A percentile compares a stretch with the other conserved stretches of the same genome.
These are phyloP conservation scores for Vanacampus margaritifer DNA, from an alignment of 2,113 vertebrate genomes.

Conservation along the genomic window DNA sequence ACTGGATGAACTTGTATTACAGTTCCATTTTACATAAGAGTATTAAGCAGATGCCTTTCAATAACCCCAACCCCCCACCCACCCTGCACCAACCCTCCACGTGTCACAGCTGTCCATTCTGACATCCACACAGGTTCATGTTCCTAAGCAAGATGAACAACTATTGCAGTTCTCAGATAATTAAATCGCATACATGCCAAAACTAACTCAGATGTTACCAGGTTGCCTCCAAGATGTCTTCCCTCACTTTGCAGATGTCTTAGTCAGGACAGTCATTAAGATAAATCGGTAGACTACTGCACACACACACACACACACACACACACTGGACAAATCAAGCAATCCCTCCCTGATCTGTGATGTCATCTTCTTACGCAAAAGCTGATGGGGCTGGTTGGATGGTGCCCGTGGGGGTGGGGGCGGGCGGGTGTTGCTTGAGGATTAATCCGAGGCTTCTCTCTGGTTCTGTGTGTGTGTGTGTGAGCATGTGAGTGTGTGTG, in stretches of 20 bases:
- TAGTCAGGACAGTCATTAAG: conserved; percentile 1
- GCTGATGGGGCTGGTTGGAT: conserved; percentile 59
- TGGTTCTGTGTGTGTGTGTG: conserved; percentile 18
- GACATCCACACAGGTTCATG: conserved; percentile 17
- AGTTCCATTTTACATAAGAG: conserved; percentile 74
- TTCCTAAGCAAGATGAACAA: conserved; percentile 3
- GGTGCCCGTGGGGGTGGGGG: conserved; percentile 3
- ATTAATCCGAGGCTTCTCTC: conserved; percentile 67
- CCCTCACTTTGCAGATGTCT: background rate
- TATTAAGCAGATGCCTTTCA: conserved; percentile 73
- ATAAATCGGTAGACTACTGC: conserved; percentile 19
- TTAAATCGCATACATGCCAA: background rate
- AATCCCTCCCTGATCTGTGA: conserved; percentile 59
- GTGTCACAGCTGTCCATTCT: conserved; percentile 26
- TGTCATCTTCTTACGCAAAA: conserved; percentile 73
- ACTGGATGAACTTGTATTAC: conserved; percentile 64
- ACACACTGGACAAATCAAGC: conserved; percentile 35
- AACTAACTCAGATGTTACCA: background rate
- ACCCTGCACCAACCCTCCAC: conserved; percentile 12
- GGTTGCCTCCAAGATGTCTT: background rate
- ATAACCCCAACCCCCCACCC: conserved; percentile 10
- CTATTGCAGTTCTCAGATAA: background rate
- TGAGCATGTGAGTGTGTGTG: conserved; percentile 15
- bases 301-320: conserved; percentile 15
- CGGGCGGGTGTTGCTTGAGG: conserved; percentile 29